Evolutionary conservation across 1,140 invertebrate species (phyloP).

Genomic region (Solenopsis fugax): DNA sequence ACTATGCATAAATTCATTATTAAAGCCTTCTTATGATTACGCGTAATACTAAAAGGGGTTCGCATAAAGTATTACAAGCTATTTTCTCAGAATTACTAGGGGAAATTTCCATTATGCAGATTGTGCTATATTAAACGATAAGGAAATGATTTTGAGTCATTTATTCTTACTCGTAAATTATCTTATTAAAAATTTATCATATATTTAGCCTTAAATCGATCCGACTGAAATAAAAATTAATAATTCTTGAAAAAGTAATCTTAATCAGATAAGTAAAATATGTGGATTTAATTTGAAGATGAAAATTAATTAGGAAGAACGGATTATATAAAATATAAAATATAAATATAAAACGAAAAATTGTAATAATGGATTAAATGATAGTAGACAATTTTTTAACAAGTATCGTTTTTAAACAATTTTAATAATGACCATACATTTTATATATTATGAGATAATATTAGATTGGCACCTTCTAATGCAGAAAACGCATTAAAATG

Average conservation of each 20-base stretch:
- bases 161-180: not conserved
- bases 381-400: not conserved
- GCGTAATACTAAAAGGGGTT: not conserved
- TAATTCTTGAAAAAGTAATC: not conserved
- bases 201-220: not conserved
- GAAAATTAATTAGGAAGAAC: not conserved
- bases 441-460: no score
- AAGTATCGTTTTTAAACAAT: not conserved
- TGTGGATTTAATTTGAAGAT: not conserved
- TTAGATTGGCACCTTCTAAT: slow-evolving; percentile 3
- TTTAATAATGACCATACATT: no score
- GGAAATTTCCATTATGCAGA: not conserved
- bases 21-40: not conserved
- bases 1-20: slow-evolving; percentile 51
- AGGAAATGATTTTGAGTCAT: not conserved
- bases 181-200: not conserved
- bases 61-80: not conserved
- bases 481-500: not conserved
- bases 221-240: not conserved
- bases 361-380: not conserved
- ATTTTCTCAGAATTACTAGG: not conserved
- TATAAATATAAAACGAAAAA: not conserved
- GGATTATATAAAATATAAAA: not conserved
- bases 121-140: not conserved
- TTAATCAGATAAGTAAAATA: not conserved